phyloP scores from a whole-genome alignment of 2,888 invertebrate genomes.

The Philereme transversata region DNA sequence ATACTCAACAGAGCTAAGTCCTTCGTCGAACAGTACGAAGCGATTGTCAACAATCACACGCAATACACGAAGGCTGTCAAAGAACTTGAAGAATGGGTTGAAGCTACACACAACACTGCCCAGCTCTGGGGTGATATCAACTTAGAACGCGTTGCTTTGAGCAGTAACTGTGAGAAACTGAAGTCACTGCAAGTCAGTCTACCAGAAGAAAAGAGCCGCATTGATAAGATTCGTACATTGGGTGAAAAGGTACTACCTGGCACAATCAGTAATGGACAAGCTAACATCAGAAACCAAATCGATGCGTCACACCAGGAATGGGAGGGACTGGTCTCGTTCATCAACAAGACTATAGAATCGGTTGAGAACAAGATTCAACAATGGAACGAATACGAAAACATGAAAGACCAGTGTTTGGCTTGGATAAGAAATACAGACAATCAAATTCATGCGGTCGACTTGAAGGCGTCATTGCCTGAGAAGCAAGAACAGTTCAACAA shows the following conservation, averaged over 20 bases:
- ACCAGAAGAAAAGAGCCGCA: conserved; percentile 93
- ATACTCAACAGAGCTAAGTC: conserved; percentile 88
- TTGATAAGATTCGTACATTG: conserved; percentile 91
- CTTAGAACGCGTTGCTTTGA: conserved; percentile 92
- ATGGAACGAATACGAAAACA: conserved; percentile 95
- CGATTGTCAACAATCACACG: conserved; percentile 94
- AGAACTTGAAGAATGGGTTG: conserved; percentile 94
- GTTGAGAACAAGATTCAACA: conserved; percentile 93
- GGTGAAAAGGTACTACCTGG: conserved; percentile 96
- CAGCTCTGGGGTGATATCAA: conserved; percentile 93
- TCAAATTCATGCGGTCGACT: conserved; percentile 93
- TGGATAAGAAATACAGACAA: conserved; percentile 96
- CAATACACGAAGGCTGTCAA: conserved; percentile 94
- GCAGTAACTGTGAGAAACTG: conserved; percentile 93
- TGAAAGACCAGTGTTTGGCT: conserved; percentile 92
- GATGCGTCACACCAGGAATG: conserved; percentile 95
- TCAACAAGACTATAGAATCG: conserved; percentile 90
- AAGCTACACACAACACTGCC: conserved; percentile 92
- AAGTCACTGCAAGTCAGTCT: conserved; percentile 91
- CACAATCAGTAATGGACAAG: conserved; percentile 92
- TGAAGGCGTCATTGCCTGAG: conserved; percentile 91
- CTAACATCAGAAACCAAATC: conserved; percentile 93
- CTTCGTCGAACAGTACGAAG: conserved; percentile 93
- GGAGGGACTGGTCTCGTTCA: conserved; percentile 91
- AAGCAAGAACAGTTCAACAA: conserved; percentile 93